Base-by-base conservation (phyloP, 2,113 vertebrate species). In the Terrapene triunguis region DNA sequence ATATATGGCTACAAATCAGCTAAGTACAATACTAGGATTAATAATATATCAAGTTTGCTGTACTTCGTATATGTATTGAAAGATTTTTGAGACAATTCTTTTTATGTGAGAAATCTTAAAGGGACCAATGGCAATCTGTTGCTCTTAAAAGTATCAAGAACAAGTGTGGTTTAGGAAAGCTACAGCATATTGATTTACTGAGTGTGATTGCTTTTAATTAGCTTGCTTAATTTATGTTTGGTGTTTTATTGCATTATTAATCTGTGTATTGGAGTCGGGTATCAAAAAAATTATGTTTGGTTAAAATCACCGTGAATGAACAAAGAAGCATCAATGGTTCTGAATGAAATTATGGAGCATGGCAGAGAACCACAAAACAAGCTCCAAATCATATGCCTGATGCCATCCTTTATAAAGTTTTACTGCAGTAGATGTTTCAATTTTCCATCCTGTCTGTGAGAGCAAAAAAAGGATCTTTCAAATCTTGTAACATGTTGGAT, bases 281-380 rank as follows among this genome's bases (percentile, higher is more conserved):
- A 72, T 86, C 13, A 93, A 55, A 72, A 85, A 82, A 85, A 29
- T 35, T n/a, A 50, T 29, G 62, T 87, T 98, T 93, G 48, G 80
- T 94, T 98, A 94, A 87, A 97, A 93, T 88, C 72, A 44, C 57
- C 59, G 11, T 57, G n/a, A 65, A 95, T 79, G 50, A 14, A 54
- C 94, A 1, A 0, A 89, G 42, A 48, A 35, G 19, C 90, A 92
- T 79, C 80, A 59, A 62, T 59, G 62, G 65, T 84, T 95, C 55
- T 81, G 79, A 88, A 93, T 92, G 3, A 95, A 95, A 95, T 94
- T 89, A 84, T n/a, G 35, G 47, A 96, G 59, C 94, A 32, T 4
- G 6, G 3, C 16, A 90, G 29, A 90, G 83, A 93, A 91, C 27
- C 9, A 78, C 76, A 50, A 95, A 97, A 65, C 47, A 97, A 85